A percentile compares a stretch with the other conserved stretches of the same genome.
Evolutionary conservation across 92 coral and sea anemone species (phyloP).

Genomic region (Diadumene lineata): DNA sequence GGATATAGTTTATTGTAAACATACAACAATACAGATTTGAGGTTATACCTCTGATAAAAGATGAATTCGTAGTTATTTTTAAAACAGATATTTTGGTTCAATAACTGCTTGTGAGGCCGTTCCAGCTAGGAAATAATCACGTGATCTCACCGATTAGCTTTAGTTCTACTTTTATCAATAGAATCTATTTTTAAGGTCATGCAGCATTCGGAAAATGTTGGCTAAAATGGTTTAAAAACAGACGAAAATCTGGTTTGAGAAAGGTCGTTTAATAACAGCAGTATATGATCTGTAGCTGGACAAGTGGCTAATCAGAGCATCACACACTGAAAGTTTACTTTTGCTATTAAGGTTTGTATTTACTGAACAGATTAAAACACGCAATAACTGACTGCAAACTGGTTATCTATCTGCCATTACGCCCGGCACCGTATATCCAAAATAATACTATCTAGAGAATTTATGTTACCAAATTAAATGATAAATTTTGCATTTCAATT

Average conservation of each 20-base stretch:
- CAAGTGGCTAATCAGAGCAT: too few relatives aligned
- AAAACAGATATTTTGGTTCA: not conserved
- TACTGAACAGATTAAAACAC: too few relatives aligned
- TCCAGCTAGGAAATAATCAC: not conserved
- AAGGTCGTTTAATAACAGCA: not conserved
- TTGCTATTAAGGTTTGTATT: too few relatives aligned
- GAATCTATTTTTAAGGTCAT: not conserved
- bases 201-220: not conserved
- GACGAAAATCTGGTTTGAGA: not conserved
- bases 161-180: not conserved
- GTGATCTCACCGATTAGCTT: not conserved
- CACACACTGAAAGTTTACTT: too few relatives aligned
- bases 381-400: too few relatives aligned
- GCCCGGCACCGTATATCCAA: too few relatives aligned
- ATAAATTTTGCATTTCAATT: too few relatives aligned
- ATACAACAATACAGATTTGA: not conserved
- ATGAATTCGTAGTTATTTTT: not conserved
- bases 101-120: not conserved
- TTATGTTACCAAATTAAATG: too few relatives aligned
- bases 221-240: not conserved
- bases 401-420: too few relatives aligned
- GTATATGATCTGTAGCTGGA: too few relatives aligned
- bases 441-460: too few relatives aligned
- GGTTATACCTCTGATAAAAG: not conserved
- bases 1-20: too few relatives aligned